phyloP scores from a whole-genome alignment of 1,140 invertebrate species.

The Ostrea edulis region DNA sequence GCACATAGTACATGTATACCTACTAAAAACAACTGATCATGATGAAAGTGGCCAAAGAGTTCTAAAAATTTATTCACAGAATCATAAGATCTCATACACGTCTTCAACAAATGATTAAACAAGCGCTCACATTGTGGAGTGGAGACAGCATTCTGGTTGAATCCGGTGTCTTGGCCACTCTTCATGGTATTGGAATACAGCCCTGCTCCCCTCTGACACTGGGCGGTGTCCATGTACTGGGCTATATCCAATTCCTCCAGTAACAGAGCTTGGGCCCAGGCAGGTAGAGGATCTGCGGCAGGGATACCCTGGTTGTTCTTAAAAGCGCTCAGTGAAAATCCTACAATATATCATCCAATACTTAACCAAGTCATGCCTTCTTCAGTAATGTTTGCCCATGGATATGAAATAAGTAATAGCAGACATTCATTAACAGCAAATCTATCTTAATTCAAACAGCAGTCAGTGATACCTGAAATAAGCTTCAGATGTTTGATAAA shows the following conservation, averaged over 20 bases:
- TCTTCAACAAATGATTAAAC: not conserved
- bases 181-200: constrained; percentile 12
- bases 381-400: not conserved
- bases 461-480: not conserved
- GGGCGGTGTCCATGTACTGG: not conserved
- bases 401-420: not conserved
- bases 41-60: too few relatives aligned
- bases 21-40: too few relatives aligned
- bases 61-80: too few relatives aligned
- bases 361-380: not conserved
- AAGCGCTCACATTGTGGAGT: not conserved
- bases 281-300: not conserved
- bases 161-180: constrained; percentile 18
- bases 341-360: not conserved
- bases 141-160: not conserved
- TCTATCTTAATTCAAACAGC: not conserved
- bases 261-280: constrained; percentile 20
- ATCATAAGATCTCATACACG: not conserved
- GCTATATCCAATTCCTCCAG: constrained; percentile 37
- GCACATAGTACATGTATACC: too few relatives aligned
- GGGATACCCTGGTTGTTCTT: not conserved
- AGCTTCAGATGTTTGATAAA: not conserved
- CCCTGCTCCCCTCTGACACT: constrained; percentile 6
- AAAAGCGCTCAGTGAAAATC: constrained; percentile 11
- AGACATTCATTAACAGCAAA: not conserved